Evolutionary conservation across 2,888 invertebrate species (phyloP), one percentile per base, ranked within the genome.

Genomic region (Euclidia mi): DNA sequence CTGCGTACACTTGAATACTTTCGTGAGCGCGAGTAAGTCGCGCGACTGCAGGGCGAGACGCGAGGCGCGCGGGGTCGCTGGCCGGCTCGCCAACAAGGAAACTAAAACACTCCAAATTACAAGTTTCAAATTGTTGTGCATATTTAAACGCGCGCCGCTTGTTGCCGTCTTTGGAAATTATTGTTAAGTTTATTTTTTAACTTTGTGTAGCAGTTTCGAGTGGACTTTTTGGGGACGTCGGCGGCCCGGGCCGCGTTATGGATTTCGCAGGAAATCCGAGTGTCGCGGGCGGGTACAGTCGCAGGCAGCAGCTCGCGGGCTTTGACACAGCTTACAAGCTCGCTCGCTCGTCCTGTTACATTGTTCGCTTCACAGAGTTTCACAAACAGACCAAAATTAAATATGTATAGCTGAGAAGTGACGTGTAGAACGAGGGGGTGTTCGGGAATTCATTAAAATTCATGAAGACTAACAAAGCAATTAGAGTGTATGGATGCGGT

Each of bases 401-500:
- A 74, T 67, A 78, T 79, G 69, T 66, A 79, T 56, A 47, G 49
- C 53, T 50, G 56, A 38, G 44, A 53, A 52, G 60, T 57, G 60
- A 48, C 40, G 49, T 14, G 41, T 37, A 12, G 12, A 38, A 14
- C 34, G 46, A 15, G 29, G 17, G 45, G 49, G 48, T 66, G 65
- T 74, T 80, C 59, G 62, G 58, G 56, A 70, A 77, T 76, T 79
- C 79, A 83, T 87, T 82, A 78, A 81, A 80, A 88, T 88, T 87
- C 87, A 87, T 88, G 85, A 82, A 85, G 81, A 81, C 79, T 82
- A 82, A 82, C 78, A 77, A 76, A 82, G 75, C 81, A 79, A 84
- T 85, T 79, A 82, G 63, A 49, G 28, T n/a, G 58, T 58, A 50
- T 58, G 47, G 9, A 17, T 28, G 44, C 3, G 28, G 35, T 2